phyloP scores from a whole-genome alignment of 2,888 invertebrate genomes.

The Branchellion lobata region DNA sequence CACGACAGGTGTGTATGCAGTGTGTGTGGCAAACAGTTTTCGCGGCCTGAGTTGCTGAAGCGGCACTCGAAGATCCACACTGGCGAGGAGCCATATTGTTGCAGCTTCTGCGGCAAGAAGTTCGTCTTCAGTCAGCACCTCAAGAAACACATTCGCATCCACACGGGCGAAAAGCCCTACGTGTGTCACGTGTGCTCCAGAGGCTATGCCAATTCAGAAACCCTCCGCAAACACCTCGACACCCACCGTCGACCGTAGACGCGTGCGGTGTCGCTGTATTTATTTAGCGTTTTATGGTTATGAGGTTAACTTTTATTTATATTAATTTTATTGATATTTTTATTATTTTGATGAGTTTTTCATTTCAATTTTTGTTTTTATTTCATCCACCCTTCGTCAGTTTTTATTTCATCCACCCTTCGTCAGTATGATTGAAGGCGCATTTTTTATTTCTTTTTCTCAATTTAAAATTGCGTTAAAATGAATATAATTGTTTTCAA shows the following conservation, averaged over 20 bases:
- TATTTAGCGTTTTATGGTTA: too few species aligned
- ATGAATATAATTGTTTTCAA: too few species aligned
- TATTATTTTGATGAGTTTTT: too few species aligned
- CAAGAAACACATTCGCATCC: constrained; percentile 42
- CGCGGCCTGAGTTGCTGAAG: constrained; percentile 36
- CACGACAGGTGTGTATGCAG: constrained; percentile 29
- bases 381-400: too few species aligned
- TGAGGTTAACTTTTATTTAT: too few species aligned
- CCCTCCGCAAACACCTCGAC: constrained; percentile 39
- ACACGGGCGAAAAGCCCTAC: constrained; percentile 38
- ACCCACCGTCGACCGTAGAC: constrained; percentile 6
- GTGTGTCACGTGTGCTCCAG: constrained; percentile 35
- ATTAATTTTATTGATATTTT: too few species aligned
- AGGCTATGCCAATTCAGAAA: constrained; percentile 39
- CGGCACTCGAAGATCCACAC: constrained; percentile 38
- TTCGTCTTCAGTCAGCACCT: constrained; percentile 43
- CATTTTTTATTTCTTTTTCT: too few species aligned
- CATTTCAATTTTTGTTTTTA: too few species aligned
- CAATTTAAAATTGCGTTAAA: too few species aligned
- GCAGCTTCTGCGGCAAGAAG: constrained; percentile 38
- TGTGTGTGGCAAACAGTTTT: constrained; percentile 39
- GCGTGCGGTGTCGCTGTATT: background rate
- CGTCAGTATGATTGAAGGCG: too few species aligned
- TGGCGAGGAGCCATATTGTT: constrained; percentile 35
- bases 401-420: too few species aligned